A percentile compares a stretch with the other conserved stretches of the same genome.
Evolutionary conservation across 2,888 invertebrate genomes (phyloP).

Genomic region (Rotaria macrura): DNA sequence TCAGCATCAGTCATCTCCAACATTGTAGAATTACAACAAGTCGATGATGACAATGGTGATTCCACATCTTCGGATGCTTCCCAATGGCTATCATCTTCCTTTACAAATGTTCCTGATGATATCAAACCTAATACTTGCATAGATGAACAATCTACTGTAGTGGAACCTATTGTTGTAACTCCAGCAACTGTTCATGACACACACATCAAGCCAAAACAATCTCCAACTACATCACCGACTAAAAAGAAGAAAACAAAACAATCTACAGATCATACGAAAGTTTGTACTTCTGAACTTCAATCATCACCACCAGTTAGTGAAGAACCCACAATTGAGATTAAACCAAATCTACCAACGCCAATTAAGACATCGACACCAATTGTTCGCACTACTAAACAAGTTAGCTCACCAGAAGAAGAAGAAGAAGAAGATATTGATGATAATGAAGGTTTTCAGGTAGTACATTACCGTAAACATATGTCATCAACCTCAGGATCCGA

Average conservation of each 20-base stretch:
- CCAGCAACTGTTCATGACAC: neutral
- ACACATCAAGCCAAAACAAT: neutral
- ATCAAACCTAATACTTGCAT: neutral
- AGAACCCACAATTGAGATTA: neutral
- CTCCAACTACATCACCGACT: neutral
- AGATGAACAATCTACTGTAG: neutral
- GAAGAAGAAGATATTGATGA: neutral
- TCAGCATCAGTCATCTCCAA: neutral
- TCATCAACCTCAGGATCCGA: neutral
- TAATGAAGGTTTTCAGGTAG: neutral
- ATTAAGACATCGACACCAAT: neutral
- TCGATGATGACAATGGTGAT: neutral
- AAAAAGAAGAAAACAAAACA: neutral
- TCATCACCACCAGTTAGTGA: neutral
- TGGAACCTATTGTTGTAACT: neutral
- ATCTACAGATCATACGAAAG: neutral
- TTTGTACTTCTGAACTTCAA: neutral
- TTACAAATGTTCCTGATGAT: neutral
- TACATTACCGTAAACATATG: neutral
- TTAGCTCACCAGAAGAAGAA: neutral
- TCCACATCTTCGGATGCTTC: neutral
- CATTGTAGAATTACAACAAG: neutral
- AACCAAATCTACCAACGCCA: neutral
- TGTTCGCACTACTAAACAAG: neutral
- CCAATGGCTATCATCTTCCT: neutral